These are phyloP conservation scores for Tholera decimalis DNA, from an alignment of 2,888 invertebrate species.

Conservation along the genomic window DNA sequence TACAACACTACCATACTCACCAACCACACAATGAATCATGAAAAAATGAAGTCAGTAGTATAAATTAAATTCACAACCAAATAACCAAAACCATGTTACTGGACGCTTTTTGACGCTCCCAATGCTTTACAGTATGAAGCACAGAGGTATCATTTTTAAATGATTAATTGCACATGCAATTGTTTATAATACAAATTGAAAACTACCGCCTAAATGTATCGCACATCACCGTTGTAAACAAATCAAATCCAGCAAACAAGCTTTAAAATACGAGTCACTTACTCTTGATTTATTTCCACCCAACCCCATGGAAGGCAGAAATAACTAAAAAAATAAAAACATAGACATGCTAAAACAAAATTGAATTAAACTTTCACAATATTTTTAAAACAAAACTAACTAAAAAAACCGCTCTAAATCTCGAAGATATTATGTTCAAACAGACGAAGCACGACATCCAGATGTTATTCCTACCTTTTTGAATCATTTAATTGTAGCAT, in stretches of 20 bases:
- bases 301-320: conserved; percentile 85
- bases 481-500: conserved; percentile 18
- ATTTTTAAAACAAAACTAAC: conserved; percentile 41
- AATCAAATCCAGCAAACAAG: conserved; percentile 81
- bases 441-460: conserved; percentile 52
- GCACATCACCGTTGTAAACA: conserved; percentile 74
- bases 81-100: conserved; percentile 64
- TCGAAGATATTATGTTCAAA: conserved; percentile 45
- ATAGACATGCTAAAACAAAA: conserved; percentile 79
- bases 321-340: conserved; percentile 88
- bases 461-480: conserved; percentile 30
- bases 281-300: conserved; percentile 86
- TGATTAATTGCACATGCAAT: conserved; percentile 65
- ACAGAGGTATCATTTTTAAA: conserved; percentile 39
- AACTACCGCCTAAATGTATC: conserved; percentile 64
- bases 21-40: conserved; percentile 47
- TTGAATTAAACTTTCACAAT: conserved; percentile 61
- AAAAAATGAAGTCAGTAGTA: conserved; percentile 30
- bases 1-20: conserved; percentile 66
- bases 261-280: conserved; percentile 82
- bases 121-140: conserved; percentile 46
- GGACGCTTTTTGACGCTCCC: conserved; percentile 46
- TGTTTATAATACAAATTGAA: conserved; percentile 61
- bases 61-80: conserved; percentile 43
- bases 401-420: conserved; percentile 31